Conservation (phyloP, 64 coral and sea anemone species). For the Montipora cactus region DNA sequence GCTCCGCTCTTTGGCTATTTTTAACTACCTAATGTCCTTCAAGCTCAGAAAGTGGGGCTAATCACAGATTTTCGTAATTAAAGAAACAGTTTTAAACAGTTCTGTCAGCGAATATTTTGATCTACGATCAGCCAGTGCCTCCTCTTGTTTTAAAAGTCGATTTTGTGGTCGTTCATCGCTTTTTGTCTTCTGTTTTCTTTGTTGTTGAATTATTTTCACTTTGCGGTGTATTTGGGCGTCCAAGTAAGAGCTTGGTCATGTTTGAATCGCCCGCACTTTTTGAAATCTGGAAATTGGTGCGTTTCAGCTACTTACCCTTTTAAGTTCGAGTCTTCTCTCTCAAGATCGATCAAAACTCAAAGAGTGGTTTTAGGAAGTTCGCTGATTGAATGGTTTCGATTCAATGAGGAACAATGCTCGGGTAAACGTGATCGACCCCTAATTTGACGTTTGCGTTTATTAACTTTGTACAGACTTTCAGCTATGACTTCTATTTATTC, state of each 20-base stretch:
- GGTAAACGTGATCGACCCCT: neutral
- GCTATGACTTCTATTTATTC: neutral
- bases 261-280: neutral
- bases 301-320: neutral
- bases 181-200: slow-evolving; percentile 24
- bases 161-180: neutral
- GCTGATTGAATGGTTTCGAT: neutral
- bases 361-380: neutral
- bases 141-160: no score
- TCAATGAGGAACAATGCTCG: neutral
- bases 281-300: neutral
- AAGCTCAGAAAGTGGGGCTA: no score
- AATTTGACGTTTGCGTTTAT: neutral
- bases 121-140: neutral
- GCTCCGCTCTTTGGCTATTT: neutral
- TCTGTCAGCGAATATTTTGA: neutral
- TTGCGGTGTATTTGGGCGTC: neutral
- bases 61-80: neutral
- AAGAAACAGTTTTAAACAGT: neutral
- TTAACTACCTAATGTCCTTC: neutral
- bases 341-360: no score
- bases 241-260: neutral
- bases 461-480: neutral
- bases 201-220: slow-evolving; percentile 16
- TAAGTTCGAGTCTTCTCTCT: no score